Conservation (phyloP, 2,797 vertebrate species). For the Macropodus opercularis region DNA sequence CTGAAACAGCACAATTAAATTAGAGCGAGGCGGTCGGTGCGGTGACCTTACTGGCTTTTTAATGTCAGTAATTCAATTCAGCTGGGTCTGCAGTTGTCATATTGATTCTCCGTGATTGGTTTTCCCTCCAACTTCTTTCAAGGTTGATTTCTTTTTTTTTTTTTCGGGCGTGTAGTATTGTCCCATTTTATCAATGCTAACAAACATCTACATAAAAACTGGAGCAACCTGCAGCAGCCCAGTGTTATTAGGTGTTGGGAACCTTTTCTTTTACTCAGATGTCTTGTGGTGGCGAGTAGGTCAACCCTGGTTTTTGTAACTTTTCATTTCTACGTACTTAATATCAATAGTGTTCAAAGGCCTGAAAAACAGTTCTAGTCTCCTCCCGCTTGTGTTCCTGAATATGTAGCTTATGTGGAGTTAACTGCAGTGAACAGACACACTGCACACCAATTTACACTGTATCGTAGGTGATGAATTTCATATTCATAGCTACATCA, state of each 20-base stretch:
- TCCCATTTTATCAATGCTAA: conserved; percentile 10
- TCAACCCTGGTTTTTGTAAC: no score
- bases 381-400: no score
- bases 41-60: conserved; percentile 29
- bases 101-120: conserved; percentile 15
- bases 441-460: conserved; percentile 28
- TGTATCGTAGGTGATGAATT: conserved; percentile 36
- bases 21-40: conserved; percentile 1
- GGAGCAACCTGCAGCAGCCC: background rate
- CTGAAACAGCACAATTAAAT: conserved; percentile 28
- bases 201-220: conserved; percentile 13
- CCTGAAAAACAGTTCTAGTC: no score
- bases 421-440: conserved; percentile 34
- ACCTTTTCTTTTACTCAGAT: background rate
- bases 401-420: no score
- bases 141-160: conserved; percentile 7
- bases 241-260: background rate
- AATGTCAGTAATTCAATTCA: conserved; percentile 34
- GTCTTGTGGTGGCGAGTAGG: background rate
- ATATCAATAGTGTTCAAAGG: no score
- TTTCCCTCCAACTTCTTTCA: background rate
- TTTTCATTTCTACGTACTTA: no score
- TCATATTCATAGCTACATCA: conserved; percentile 25
- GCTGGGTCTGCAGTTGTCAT: conserved; percentile 12
- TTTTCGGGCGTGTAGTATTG: background rate